Conservation (phyloP, 2,888 invertebrate genomes). For the Torymus tubicola region DNA sequence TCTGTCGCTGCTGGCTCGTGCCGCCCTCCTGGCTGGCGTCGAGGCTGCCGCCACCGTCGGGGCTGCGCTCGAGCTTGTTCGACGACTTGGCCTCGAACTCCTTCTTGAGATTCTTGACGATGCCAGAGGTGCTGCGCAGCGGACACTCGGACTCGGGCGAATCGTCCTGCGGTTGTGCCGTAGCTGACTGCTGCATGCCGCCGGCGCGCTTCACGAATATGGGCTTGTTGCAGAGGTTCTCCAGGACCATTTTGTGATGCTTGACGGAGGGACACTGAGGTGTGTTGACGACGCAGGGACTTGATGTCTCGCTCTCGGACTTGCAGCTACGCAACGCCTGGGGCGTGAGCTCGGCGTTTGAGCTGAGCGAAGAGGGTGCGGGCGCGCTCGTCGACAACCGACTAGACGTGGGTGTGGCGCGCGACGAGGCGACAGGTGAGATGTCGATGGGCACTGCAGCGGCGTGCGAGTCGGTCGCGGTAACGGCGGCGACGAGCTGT, state of each 20-base stretch:
- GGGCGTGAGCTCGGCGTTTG: constrained; percentile 73
- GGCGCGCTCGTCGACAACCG: constrained; percentile 75
- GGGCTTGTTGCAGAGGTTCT: constrained; percentile 76
- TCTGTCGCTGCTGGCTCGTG: constrained; percentile 72
- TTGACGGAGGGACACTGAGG: constrained; percentile 78
- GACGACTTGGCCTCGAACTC: constrained; percentile 90
- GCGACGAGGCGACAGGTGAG: constrained; percentile 46
- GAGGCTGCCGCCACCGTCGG: constrained; percentile 67
- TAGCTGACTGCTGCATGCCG: constrained; percentile 66
- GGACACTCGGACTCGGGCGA: constrained; percentile 70
- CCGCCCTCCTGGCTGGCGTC: constrained; percentile 78
- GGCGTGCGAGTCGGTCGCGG: neutral
- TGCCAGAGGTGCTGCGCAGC: constrained; percentile 80
- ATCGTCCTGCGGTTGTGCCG: constrained; percentile 66
- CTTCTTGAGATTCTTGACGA: constrained; percentile 90
- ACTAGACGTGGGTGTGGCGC: constrained; percentile 58
- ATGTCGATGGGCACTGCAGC: constrained; percentile 59
- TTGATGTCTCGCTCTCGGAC: constrained; percentile 75
- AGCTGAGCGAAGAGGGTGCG: constrained; percentile 72
- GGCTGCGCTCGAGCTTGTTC: constrained; percentile 70
- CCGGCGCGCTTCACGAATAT: constrained; percentile 69
- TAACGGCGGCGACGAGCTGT: neutral
- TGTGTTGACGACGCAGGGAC: constrained; percentile 76
- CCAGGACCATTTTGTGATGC: constrained; percentile 78
- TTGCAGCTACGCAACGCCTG: constrained; percentile 70